Base-by-base conservation (phyloP, 2,888 invertebrate genomes). In the Embidobia sp. region DNA sequence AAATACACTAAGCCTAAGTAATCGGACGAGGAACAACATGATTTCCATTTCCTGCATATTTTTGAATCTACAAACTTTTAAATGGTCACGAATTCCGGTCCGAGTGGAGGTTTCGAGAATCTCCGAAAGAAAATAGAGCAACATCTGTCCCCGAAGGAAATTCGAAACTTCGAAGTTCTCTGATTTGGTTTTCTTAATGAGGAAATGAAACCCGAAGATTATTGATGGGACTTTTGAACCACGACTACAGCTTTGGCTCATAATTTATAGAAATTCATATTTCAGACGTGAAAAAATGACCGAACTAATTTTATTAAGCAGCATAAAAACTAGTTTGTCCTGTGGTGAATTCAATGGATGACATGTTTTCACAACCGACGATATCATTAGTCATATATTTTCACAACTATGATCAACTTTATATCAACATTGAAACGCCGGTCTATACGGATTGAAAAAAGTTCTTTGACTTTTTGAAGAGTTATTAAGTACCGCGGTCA, bases 61-160 rank as follows among this genome's bases (percentile, higher is more conserved):
- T n/a, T n/a, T n/a, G n/a, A n/a, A n/a, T n/a, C n/a, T n/a, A n/a
- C n/a, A n/a, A n/a, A n/a, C n/a, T n/a, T n/a, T n/a, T n/a, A n/a
- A n/a, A n/a, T n/a, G n/a, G n/a, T n/a, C n/a, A n/a, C n/a, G n/a
- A n/a, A n/a, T n/a, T n/a, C n/a, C n/a, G n/a, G n/a, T n/a, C 29
- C n/a, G 16, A n/a, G 8, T 2, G 4, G 35, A 3, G 18, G 22
- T 51, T 51, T 10, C 6, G 8, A 15, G 37, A 37, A 53, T n/a
- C 7, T 13, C 22, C 11, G 8, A n/a, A 19, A 11, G n/a, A 48
- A 61, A 35, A 48, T 11, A 26, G 8, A 16, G 13, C 11, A 48
- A 48, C 63, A 63, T 63, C 63, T 63, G 63, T 40, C 29, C 15
- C n/a, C n/a, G n/a, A n/a, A n/a, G 44, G 63, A 63, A 49, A 49